These are phyloP conservation scores for Sturmia bella DNA, from an alignment of 2,888 invertebrate genomes.

Conservation along the genomic window DNA sequence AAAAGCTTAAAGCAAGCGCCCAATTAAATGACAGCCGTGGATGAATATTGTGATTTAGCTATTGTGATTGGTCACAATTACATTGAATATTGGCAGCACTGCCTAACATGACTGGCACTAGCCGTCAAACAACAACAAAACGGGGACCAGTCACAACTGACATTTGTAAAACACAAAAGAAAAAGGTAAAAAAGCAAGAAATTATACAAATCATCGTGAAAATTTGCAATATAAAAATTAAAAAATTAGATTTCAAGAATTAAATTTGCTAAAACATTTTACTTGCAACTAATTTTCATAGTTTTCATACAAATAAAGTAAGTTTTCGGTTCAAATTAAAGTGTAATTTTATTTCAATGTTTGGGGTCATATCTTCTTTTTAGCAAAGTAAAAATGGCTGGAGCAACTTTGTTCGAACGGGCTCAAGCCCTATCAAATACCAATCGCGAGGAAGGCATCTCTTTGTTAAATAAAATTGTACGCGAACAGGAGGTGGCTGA, in stretches of 20 bases:
- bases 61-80: slow-evolving; percentile 13
- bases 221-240: slow-evolving; percentile 59
- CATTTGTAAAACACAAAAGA: slow-evolving; percentile 72
- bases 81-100: slow-evolving; percentile 72
- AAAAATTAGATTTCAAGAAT: slow-evolving; percentile 48
- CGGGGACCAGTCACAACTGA: slow-evolving; percentile 55
- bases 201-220: slow-evolving; percentile 71
- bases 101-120: slow-evolving; percentile 80
- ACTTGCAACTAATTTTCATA: slow-evolving; percentile 21
- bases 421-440: slow-evolving; percentile 89
- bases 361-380: no score
- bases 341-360: neutral
- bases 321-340: slow-evolving; percentile 28
- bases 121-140: slow-evolving; percentile 53
- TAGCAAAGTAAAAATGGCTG: slow-evolving; percentile 86
- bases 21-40: slow-evolving; percentile 19
- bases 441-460: slow-evolving; percentile 89
- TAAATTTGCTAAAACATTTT: slow-evolving; percentile 30
- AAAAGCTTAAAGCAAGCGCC: slow-evolving; percentile 9
- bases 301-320: slow-evolving; percentile 38
- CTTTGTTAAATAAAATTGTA: slow-evolving; percentile 89
- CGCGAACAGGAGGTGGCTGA: slow-evolving; percentile 89
- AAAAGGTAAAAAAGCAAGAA: slow-evolving; percentile 71
- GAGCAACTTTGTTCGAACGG: slow-evolving; percentile 94
- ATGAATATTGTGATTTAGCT: slow-evolving; percentile 26